Percentiles rank a stretch among this genome's conserved stretches.
These are phyloP conservation scores for Hoplostethus mediterraneus DNA, from an alignment of 2,797 vertebrate species.

Conservation along the genomic window DNA sequence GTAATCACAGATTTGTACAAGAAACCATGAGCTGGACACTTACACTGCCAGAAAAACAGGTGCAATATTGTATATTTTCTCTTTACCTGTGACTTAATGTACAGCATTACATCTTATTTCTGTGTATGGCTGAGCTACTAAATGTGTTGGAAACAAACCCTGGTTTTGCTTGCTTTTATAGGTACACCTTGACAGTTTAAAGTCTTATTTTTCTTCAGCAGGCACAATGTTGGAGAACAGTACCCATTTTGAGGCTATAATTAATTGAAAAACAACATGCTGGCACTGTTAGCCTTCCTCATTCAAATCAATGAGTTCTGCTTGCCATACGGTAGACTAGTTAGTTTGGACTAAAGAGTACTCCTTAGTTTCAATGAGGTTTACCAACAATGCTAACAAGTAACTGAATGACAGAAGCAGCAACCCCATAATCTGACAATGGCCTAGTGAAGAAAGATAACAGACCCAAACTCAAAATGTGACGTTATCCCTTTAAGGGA, in stretches of 20 bases:
- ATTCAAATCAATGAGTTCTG: constrained; percentile 1
- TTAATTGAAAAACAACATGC: not conserved
- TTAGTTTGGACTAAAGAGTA: not conserved
- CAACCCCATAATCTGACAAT: constrained; percentile 16
- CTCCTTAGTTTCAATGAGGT: not conserved
- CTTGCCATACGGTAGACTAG: not conserved
- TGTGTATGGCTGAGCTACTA: no score
- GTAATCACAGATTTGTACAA: not conserved
- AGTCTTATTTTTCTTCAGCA: constrained; percentile 19
- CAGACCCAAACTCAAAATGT: constrained; percentile 18
- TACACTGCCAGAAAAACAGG: not conserved
- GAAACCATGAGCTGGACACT: not conserved
- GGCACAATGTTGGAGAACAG: not conserved
- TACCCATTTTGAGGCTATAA: not conserved
- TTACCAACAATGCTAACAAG: not conserved
- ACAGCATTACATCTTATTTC: not conserved
- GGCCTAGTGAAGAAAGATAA: constrained; percentile 20
- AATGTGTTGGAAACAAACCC: not conserved
- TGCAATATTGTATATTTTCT: not conserved
- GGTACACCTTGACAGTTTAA: not conserved
- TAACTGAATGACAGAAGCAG: not conserved
- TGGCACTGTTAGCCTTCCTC: not conserved
- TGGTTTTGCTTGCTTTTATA: not conserved
- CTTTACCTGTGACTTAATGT: not conserved
- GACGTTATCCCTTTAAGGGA: constrained; percentile 29